These are phyloP conservation scores for Cyprinodon diabolis DNA, from an alignment of 2,797 vertebrate genomes.

Conservation along the genomic window DNA sequence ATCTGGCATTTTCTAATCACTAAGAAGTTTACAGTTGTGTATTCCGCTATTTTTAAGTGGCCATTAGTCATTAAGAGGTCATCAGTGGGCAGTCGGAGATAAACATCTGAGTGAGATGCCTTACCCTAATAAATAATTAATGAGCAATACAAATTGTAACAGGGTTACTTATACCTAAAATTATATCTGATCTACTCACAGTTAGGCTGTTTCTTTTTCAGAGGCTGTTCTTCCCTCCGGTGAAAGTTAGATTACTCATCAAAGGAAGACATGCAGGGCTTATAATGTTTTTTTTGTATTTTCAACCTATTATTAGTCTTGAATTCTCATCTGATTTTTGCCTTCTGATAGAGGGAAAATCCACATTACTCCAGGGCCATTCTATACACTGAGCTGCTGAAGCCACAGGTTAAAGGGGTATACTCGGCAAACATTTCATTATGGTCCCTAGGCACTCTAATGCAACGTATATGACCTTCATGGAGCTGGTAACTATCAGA, in stretches of 20 bases:
- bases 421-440: too few species aligned
- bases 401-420: neutral
- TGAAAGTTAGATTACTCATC: too few species aligned
- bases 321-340: neutral
- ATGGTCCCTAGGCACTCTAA: too few species aligned
- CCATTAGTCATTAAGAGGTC: too few species aligned
- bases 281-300: neutral
- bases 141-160: neutral
- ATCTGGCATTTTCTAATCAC: neutral
- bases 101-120: neutral
- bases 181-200: neutral
- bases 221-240: neutral
- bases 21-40: neutral
- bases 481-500: too few species aligned
- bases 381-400: neutral
- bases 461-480: too few species aligned
- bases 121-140: neutral
- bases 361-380: neutral
- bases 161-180: neutral
- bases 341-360: neutral
- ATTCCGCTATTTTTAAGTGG: neutral
- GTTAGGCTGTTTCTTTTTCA: neutral
- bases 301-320: neutral
- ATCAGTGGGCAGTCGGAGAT: neutral
- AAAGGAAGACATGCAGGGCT: neutral